These are phyloP conservation scores for Ennomos quercinarius DNA, from an alignment of 2,888 invertebrate species.

Conservation along the genomic window DNA sequence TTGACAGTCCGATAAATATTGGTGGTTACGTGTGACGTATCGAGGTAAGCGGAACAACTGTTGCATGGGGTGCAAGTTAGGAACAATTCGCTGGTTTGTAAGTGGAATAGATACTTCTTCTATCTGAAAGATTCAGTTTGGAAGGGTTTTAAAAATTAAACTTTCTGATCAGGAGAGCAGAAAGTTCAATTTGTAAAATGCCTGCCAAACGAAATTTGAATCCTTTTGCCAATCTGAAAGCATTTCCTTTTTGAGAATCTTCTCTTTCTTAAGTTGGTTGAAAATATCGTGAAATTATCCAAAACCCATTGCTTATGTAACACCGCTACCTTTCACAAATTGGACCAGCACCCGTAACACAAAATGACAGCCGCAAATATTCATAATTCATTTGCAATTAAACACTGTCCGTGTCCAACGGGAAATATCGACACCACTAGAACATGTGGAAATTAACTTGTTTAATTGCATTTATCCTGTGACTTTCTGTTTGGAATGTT, in stretches of 20 bases:
- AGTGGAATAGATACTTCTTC: too few relatives aligned
- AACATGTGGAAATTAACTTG: slow-evolving; percentile 38
- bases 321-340: slow-evolving; percentile 20
- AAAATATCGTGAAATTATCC: too few relatives aligned
- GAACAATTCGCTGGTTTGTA: slow-evolving; percentile 5
- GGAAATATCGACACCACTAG: slow-evolving; percentile 33
- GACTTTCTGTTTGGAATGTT: slow-evolving; percentile 1
- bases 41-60: slow-evolving; percentile 68
- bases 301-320: neutral
- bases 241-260: too few relatives aligned
- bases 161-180: too few relatives aligned
- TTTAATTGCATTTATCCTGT: slow-evolving; percentile 33
- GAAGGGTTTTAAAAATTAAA: too few relatives aligned
- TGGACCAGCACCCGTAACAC: slow-evolving; percentile 45
- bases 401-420: slow-evolving; percentile 30
- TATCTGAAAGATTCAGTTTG: too few relatives aligned
- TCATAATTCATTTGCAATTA: slow-evolving; percentile 79
- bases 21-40: slow-evolving; percentile 63
- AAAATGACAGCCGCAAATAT: slow-evolving; percentile 68
- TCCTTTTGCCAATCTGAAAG: too few relatives aligned
- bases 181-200: too few relatives aligned
- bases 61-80: slow-evolving; percentile 46
- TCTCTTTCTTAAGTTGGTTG: too few relatives aligned
- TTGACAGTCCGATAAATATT: slow-evolving; percentile 67
- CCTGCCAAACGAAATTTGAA: too few relatives aligned